Conservation (phyloP, 1,140 invertebrate genomes). For the Cyclargus thomasi region DNA sequence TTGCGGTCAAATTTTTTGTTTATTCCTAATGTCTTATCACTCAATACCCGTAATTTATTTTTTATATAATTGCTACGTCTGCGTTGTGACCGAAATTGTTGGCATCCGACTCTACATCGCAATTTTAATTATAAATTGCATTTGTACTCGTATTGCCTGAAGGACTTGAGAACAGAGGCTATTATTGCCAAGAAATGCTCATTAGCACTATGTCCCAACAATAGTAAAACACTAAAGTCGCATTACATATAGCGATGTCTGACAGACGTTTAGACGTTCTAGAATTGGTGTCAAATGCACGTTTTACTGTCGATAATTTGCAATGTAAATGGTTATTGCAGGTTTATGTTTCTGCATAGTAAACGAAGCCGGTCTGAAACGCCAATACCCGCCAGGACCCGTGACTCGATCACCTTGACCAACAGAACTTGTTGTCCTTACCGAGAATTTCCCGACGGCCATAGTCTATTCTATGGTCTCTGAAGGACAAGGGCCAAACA, state of each 20-base stretch:
- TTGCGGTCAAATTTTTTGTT: not conserved
- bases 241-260: no score
- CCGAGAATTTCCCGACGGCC: not conserved
- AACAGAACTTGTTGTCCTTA: not conserved
- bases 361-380: not conserved
- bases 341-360: not conserved
- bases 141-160: not conserved
- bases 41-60: conserved; percentile 4
- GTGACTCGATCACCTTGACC: not conserved
- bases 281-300: not conserved
- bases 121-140: not conserved
- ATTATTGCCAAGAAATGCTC: no score
- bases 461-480: not conserved
- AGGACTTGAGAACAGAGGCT: not conserved
- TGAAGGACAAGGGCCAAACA: not conserved
- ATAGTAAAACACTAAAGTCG: no score
- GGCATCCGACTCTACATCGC: not conserved
- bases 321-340: not conserved
- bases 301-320: not conserved
- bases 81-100: not conserved
- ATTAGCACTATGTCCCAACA: no score
- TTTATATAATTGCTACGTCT: conserved; percentile 7
- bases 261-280: no score
- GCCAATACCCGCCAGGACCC: not conserved
- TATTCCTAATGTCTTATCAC: not conserved